Percentiles rank a stretch among this genome's conserved stretches.
Conservation (phyloP, 35 echinoderm and acorn worm species). For the Apostichopus californicus region DNA sequence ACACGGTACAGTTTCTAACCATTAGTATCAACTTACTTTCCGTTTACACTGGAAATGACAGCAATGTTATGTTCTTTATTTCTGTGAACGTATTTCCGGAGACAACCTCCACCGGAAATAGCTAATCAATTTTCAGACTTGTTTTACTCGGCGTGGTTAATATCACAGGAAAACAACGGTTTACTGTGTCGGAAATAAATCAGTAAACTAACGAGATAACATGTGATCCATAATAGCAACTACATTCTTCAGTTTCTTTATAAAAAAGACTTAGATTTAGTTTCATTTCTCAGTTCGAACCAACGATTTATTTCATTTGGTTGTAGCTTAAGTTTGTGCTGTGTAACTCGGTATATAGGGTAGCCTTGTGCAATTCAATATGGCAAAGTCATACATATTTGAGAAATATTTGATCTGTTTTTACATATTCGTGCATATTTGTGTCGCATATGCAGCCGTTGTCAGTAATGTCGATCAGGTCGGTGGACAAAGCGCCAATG, state of each 20-base stretch:
- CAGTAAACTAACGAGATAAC: too few species aligned
- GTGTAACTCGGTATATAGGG: background rate
- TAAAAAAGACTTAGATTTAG: background rate
- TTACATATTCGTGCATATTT: background rate
- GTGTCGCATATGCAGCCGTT: background rate
- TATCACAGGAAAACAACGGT: too few species aligned
- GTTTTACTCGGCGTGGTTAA: too few species aligned
- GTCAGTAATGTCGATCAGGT: background rate
- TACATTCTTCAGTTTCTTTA: background rate
- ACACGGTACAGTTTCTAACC: too few species aligned
- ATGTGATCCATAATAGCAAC: too few species aligned
- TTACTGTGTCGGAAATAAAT: too few species aligned
- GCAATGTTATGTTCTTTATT: too few species aligned
- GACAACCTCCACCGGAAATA: too few species aligned
- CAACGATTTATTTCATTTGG: background rate
- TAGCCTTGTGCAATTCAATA: background rate
- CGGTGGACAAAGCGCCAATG: background rate
- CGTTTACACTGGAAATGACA: too few species aligned
- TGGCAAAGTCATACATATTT: background rate
- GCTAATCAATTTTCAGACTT: too few species aligned
- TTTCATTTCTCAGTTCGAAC: background rate
- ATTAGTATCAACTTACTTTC: too few species aligned
- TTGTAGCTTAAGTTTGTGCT: background rate
- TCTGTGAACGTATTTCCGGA: too few species aligned
- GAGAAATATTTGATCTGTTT: background rate